Evolutionary conservation across 2,797 vertebrate species (phyloP).

Genomic region (Mus caroli): DNA sequence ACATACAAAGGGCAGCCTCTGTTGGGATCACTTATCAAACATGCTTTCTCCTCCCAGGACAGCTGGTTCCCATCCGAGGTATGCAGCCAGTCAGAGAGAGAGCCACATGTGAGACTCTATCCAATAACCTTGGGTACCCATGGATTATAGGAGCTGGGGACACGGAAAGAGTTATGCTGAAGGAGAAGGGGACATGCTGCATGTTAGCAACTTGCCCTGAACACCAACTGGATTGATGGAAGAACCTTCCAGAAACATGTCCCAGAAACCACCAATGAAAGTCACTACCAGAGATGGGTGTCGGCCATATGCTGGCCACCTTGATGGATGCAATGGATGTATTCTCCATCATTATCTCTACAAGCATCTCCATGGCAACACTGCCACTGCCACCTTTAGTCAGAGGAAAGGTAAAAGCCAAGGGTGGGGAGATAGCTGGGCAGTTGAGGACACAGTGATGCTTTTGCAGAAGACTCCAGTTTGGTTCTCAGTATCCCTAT

Average conservation of each 20-base stretch:
- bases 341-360: neutral
- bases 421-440: neutral
- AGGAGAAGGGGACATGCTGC: neutral
- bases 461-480: neutral
- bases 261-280: neutral
- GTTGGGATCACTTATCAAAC: conserved; percentile 80
- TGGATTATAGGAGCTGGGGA: neutral
- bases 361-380: neutral
- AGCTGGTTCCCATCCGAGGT: conserved; percentile 81
- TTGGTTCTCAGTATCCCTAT: neutral
- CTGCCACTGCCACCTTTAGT: neutral
- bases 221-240: neutral
- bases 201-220: neutral
- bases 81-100: neutral
- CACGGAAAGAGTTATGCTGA: neutral
- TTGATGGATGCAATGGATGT: neutral
- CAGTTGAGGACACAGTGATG: neutral
- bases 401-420: neutral
- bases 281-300: too few relatives aligned
- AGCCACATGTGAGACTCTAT: neutral
- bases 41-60: conserved; percentile 78
- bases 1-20: conserved; percentile 69
- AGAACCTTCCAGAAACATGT: neutral
- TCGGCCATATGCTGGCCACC: accelerated
- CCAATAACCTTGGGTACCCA: neutral